These are phyloP conservation scores for Acleris laterana DNA, from an alignment of 2,888 invertebrate species.

Conservation along the genomic window DNA sequence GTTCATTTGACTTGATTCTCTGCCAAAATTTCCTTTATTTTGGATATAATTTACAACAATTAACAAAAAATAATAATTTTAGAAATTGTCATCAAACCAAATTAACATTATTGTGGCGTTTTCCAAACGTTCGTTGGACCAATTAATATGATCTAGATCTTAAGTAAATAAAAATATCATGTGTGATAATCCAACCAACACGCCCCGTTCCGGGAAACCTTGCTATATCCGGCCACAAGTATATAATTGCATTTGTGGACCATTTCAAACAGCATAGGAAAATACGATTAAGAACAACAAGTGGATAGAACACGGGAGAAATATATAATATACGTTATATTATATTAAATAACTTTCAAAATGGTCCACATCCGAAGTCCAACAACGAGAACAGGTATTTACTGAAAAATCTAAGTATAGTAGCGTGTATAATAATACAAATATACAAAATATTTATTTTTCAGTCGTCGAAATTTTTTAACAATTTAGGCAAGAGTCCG, in stretches of 20 bases:
- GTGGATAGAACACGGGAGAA: slow-evolving; percentile 46
- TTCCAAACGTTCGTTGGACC: too few relatives aligned
- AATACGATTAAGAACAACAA: slow-evolving; percentile 37
- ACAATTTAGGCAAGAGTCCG: slow-evolving; percentile 58
- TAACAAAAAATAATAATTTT: too few relatives aligned
- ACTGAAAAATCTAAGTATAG: slow-evolving; percentile 51
- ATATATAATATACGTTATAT: slow-evolving; percentile 37
- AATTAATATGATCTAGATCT: slow-evolving; percentile 4
- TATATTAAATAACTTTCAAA: slow-evolving; percentile 36
- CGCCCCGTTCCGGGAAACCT: background rate
- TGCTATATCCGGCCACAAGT: slow-evolving; percentile 35
- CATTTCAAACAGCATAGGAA: slow-evolving; percentile 43
- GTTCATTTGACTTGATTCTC: too few relatives aligned
- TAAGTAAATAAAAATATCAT: slow-evolving; percentile 16
- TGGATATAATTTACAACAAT: too few relatives aligned
- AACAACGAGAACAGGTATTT: slow-evolving; percentile 47
- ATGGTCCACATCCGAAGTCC: slow-evolving; percentile 55
- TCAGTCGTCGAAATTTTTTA: slow-evolving; percentile 65
- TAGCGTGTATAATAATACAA: slow-evolving; percentile 59
- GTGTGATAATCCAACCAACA: background rate
- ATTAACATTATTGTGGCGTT: too few relatives aligned
- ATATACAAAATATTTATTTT: slow-evolving; percentile 67
- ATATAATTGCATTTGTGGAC: slow-evolving; percentile 56
- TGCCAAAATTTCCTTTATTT: too few relatives aligned
- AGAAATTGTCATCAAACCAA: too few relatives aligned